A percentile compares a stretch with the other conserved stretches of the same genome.
These are phyloP conservation scores for Pilophorus perplexus DNA, from an alignment of 2,888 invertebrate genomes.

Conservation along the genomic window DNA sequence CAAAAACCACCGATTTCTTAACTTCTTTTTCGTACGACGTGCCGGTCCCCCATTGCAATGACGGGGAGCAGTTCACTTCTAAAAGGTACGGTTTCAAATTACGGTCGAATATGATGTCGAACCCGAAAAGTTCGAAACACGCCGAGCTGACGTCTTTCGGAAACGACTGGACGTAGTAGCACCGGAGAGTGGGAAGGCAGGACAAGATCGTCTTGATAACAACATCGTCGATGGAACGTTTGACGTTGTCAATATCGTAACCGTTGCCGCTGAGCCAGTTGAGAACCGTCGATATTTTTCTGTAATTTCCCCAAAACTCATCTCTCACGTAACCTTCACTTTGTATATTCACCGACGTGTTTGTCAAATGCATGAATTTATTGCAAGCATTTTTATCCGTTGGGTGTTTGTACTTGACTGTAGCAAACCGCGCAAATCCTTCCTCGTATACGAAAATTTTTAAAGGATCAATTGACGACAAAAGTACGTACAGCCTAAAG, in stretches of 20 bases:
- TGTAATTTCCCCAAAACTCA: conserved; percentile 82
- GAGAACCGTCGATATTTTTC: conserved; percentile 77
- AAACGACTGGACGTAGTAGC: conserved; percentile 82
- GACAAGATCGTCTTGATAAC: conserved; percentile 87
- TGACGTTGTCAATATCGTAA: conserved; percentile 71
- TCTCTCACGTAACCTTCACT: conserved; percentile 81
- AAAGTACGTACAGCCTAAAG: conserved; percentile 77
- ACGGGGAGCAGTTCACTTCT: conserved; percentile 91
- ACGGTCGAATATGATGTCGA: conserved; percentile 83
- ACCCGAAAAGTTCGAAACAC: conserved; percentile 88
- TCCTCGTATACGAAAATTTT: conserved; percentile 87
- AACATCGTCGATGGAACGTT: conserved; percentile 82
- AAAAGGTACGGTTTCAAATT: conserved; percentile 80
- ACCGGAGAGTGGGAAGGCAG: conserved; percentile 81
- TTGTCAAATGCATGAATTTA: conserved; percentile 90
- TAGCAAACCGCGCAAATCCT: conserved; percentile 85
- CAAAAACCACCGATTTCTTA: conserved; percentile 72
- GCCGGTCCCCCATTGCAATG: conserved; percentile 88
- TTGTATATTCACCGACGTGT: conserved; percentile 89
- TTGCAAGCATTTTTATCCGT: conserved; percentile 76
- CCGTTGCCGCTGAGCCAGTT: conserved; percentile 63
- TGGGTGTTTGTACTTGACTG: conserved; percentile 82
- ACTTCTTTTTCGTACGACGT: conserved; percentile 80
- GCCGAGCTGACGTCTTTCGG: conserved; percentile 83
- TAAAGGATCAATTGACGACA: conserved; percentile 86